Evolutionary conservation across 2,113 vertebrate genomes (phyloP), one percentile per base, ranked within the genome.

Genomic region (Psittacula cyanocephala): DNA sequence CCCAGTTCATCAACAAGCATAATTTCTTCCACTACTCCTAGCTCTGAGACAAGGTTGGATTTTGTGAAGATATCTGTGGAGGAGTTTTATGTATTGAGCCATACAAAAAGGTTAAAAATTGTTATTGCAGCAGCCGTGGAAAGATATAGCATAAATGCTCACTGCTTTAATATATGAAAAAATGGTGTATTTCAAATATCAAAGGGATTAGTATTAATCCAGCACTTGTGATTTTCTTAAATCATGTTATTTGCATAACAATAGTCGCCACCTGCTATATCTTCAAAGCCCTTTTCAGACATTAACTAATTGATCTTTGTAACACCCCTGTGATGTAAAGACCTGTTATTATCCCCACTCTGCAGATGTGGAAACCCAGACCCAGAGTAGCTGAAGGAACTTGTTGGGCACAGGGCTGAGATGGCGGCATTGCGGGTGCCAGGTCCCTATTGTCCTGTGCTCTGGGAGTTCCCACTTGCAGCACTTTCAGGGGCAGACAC

Each of bases 121-220:
- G 74, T 92, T 63, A n/a, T 86, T 94, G 82, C 65, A 72, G 80
- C 44, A 93, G 52, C 81, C 39, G 0, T 88, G 47, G 81, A 96
- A 96, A 96, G 71, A 63, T 93, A 93, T 94, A 94, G 76, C 75
- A 50, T 69, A 91, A 93, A 91, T 0, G 13, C 39, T 91, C 24
- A 43, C 72, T 96, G 65, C 92, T 96, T 96, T 91, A 97, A 96
- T 95, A 97, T 96, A 94, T 96, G 94, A 93, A 96, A 93, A 97
- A 95, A 72, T 3, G 43, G 60, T 93, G 88, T 84, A 89, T 95
- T 97, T 97, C 89, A 95, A 96, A 95, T 94, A 96, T 96, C 97
- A 97, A 96, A 96, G 91, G 87, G 94, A 96, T 96, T 94, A 94
- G 77, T 95, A 96, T 96, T 96, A 95, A 97, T 95, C 86, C 91